Evolutionary conservation across 2,797 vertebrate species (phyloP), one percentile per base, ranked within the genome.

Genomic region (Australoheros facetus): DNA sequence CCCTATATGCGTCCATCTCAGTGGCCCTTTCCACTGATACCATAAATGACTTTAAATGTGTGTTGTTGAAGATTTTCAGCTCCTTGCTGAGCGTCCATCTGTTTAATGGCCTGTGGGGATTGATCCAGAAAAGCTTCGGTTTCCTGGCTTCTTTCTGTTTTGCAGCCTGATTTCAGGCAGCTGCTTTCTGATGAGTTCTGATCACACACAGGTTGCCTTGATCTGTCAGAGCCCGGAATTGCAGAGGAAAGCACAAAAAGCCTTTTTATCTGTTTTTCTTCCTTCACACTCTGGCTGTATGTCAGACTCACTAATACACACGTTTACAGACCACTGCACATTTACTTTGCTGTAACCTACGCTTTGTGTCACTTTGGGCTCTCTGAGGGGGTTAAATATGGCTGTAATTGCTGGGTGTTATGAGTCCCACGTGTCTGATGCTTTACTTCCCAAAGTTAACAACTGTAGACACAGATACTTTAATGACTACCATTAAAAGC

Each of bases 401-500:
- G 77, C 89, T 87, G 80, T 90, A 90, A 91, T 91, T 90, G 90
- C 87, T 73, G 77, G 80, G 53, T 85, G 88, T 95, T 95, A 94
- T 88, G 85, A 87, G 89, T 91, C 93, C 92, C 94, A 89, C 81
- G 88, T 92, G 94, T 79, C 91, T 88, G 89, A 84, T 90, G 86
- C 85, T 93, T 94, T 86, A 87, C 91, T 92, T 88, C 81, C 85
- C 85, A 23, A 93, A 89, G 86, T 92, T 95, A 95, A 94, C 89
- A 80, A 92, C 93, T 93, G 88, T 87, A 82, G 93, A 94, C 93
- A 88, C 90, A 91, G 84, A 94, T 94, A 94, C 85, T 89, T 93
- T 95, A 92, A 94, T 88, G 84, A 86, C 84, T 70, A 62, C 90
- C 88, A 93, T 95, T 93, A 95, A 95, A 91, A 91, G 71, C 39